Base-by-base conservation (phyloP, 2,113 vertebrate genomes). In the cat (Felis catus) region DNA sequence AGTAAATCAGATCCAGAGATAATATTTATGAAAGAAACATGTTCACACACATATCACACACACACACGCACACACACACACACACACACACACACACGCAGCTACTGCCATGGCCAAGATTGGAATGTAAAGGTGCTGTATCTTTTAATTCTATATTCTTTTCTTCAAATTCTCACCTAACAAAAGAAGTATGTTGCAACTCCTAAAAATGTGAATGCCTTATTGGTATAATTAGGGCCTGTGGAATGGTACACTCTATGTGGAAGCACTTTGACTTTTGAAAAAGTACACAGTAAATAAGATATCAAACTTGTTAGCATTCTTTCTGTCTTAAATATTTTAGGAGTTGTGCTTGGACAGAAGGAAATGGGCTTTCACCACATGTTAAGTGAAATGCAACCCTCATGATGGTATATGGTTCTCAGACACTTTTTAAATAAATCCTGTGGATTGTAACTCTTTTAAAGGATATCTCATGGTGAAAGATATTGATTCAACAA, bases 271-370 rank as follows among this genome's bases (percentile, higher is more conserved):
- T 71, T 61, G 73, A 36, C 65, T 89, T 95, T 97, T 96, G 78
- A 68, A 45, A 95, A 96, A 58, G 18, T 81, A 65, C 31, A 65
- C 4, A 36, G 9, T 51, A 88, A 95, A 41, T 58, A 76, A 66
- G 97, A 53, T 10, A 65, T 70, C 36, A 16, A 88, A 73, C 27
- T 73, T 89, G 19, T 84, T 95, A 87, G 5, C n/a, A 36, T 71
- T 97, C 10, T 36, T 92, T 91, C 65, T 85, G 29, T 9, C 76
- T 83, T 95, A 90, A 94, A 63, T 91, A 71, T 92, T 95, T 82
- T 61, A 91, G 41, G 51, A 90, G 70, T 80, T 92, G 81, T 91
- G 8, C 16, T 51, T 94, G 45, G 88, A 39, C 33, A 91, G 29
- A 95, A 71, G 8, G 15, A 93, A 58, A 78, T 78, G 14, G 66